These are phyloP conservation scores for Cheiracanthium punctorium DNA, from an alignment of 2,888 invertebrate species.

Conservation along the genomic window DNA sequence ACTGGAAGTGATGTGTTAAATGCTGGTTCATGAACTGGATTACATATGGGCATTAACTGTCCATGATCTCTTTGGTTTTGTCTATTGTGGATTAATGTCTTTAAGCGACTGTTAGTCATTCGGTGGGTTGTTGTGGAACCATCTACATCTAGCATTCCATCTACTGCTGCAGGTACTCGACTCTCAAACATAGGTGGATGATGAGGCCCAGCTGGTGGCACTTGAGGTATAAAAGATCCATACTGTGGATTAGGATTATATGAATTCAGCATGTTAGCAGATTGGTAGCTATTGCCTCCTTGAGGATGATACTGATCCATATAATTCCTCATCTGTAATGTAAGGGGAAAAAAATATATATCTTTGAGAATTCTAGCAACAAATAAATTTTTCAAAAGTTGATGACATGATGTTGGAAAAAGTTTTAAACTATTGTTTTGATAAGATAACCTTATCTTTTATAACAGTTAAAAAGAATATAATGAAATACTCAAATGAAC, in stretches of 20 bases:
- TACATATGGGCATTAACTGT: conserved; percentile 57
- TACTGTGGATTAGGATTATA: conserved; percentile 57
- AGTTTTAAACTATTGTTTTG: too few species aligned
- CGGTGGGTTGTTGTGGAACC: conserved; percentile 70
- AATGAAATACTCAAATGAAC: too few species aligned
- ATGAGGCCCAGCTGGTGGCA: conserved; percentile 46
- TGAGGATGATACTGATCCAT: conserved; percentile 66
- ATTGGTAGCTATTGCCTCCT: conserved; percentile 52
- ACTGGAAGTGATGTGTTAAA: conserved; percentile 41
- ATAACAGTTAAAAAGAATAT: too few species aligned
- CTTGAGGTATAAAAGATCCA: conserved; percentile 60
- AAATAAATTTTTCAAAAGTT: too few species aligned
- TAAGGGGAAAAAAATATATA: neutral
- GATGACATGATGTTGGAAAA: too few species aligned
- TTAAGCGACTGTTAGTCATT: conserved; percentile 72
- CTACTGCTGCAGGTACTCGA: conserved; percentile 7
- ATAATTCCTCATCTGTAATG: conserved; percentile 47
- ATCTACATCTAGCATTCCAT: conserved; percentile 39
- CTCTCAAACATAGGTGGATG: conserved; percentile 37
- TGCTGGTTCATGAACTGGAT: conserved; percentile 41
- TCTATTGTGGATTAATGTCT: conserved; percentile 72
- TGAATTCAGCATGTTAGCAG: conserved; percentile 40
- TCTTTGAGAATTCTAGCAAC: too few species aligned
- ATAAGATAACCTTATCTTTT: too few species aligned
- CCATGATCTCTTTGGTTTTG: conserved; percentile 71